Base-by-base conservation (phyloP, 2,113 vertebrate species). In the Triplophysa siluroides region DNA sequence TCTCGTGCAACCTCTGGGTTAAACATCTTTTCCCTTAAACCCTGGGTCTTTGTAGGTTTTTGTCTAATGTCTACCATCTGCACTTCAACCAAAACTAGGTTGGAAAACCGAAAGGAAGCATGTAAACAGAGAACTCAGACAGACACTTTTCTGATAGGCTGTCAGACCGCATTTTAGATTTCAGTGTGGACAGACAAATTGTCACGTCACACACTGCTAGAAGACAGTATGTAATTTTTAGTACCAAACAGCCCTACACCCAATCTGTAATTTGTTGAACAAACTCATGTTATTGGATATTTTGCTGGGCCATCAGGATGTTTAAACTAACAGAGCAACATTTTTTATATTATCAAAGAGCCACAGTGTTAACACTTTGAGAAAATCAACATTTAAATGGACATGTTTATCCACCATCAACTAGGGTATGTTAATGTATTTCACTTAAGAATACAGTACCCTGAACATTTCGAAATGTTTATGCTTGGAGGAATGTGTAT, bases 401-500 rank as follows among this genome's bases (percentile, higher is more conserved):
- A 21, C 18, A 16, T 72, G 14, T 41, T 21, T 58, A n/a, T 11
- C 11, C 69, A 21, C 4, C 11, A 12, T 71, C 18, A 71, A 24
- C 24, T 29, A 26, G 50, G 24, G 8, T 12, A 33, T 2, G 11
- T 33, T 2, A 8, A 7, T 3, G 10, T 33, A 56, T 71, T 71
- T 38, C 56, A 33, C 2, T 52, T 33, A 54, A 56, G 14, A 21
- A 8, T 13, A 9, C 26, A 60, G 60, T 11, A 60, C 70, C 54
- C 41, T 60, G 47, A 75, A 62, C 54, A 60, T 73, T 50, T 54
- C 52, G 33, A 38, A 52, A 52, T 45, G 38, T 73, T 33, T 71
- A 71, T n/a, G 23, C 24, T 52, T 19, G 0, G 33, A 60, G 19
- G 13, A 60, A 14, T 60, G n/a, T 41, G 11, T 23, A 23, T 73